A percentile compares a stretch with the other conserved stretches of the same genome.
Evolutionary conservation across 1,140 invertebrate species (phyloP).

Genomic region (Hesperophylax magnus): DNA sequence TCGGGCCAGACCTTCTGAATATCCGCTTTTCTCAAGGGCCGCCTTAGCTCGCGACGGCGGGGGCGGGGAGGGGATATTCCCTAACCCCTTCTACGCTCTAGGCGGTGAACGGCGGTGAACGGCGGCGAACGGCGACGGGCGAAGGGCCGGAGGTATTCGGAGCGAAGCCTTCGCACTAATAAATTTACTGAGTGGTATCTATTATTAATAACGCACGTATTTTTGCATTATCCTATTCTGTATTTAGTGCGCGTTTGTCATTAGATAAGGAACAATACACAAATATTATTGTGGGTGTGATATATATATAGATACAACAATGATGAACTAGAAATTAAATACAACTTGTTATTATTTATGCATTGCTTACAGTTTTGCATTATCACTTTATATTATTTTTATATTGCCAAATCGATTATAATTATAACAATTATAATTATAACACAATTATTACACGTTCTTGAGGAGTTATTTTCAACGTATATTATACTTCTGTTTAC

Average conservation of each 20-base stretch:
- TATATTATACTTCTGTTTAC: too few species aligned
- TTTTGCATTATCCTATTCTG: background rate
- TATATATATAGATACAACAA: too few species aligned
- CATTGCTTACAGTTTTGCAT: too few species aligned
- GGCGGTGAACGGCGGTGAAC: background rate
- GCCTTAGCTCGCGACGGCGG: constrained; percentile 31
- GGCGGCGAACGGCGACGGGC: too few species aligned
- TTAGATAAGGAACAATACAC: background rate
- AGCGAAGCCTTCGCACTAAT: constrained; percentile 15
- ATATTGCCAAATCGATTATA: too few species aligned
- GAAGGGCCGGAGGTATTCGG: background rate
- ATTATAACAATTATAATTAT: too few species aligned
- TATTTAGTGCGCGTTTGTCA: background rate
- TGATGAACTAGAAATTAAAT: too few species aligned
- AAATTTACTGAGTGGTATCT: constrained; percentile 20
- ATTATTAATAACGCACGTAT: constrained; percentile 20
- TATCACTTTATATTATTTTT: too few species aligned
- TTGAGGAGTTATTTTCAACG: too few species aligned
- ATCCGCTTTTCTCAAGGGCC: constrained; percentile 38
- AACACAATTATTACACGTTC: too few species aligned
- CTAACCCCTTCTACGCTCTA: constrained; percentile 22
- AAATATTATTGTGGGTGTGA: background rate
- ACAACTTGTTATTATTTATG: too few species aligned
- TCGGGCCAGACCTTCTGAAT: constrained; percentile 6
- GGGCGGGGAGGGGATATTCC: background rate